phyloP scores from a whole-genome alignment of 2,113 vertebrate species.

The Saguinus midas region DNA sequence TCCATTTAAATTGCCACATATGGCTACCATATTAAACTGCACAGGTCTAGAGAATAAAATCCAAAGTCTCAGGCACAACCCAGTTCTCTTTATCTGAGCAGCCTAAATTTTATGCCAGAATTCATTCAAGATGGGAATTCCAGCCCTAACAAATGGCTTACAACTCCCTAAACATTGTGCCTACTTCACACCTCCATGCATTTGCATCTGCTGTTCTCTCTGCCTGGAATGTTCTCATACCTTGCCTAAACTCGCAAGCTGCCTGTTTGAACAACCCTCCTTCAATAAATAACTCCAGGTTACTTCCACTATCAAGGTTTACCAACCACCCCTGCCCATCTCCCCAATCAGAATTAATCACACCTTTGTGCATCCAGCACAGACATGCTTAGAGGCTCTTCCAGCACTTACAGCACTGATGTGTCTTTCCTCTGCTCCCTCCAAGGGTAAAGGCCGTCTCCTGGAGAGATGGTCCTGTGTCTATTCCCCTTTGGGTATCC shows the following conservation, averaged over 20 bases:
- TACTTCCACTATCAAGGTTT: not conserved
- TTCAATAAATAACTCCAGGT: not conserved
- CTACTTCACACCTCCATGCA: not conserved
- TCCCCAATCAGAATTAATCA: not conserved
- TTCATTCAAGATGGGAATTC: slow-evolving; percentile 7
- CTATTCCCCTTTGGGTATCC: not conserved
- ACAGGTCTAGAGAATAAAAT: not conserved
- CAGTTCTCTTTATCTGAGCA: not conserved
- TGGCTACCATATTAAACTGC: not conserved
- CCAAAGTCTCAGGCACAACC: not conserved
- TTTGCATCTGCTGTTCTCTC: slow-evolving; percentile 17
- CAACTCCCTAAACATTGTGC: not conserved
- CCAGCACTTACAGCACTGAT: accelerated
- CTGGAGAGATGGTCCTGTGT: not conserved
- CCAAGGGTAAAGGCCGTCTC: not conserved
- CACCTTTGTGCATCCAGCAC: not conserved
- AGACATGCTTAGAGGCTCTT: not conserved
- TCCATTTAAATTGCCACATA: not conserved
- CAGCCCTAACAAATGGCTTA: slow-evolving; percentile 1
- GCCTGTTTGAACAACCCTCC: not conserved
- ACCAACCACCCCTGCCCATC: not conserved
- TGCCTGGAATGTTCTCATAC: slow-evolving; percentile 40
- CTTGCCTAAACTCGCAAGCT: slow-evolving; percentile 50
- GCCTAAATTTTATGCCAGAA: not conserved
- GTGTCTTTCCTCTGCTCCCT: not conserved